A percentile compares a stretch with the other conserved stretches of the same genome.
phyloP scores from a whole-genome alignment of 1,140 invertebrate genomes.

The Araneus ventricosus region DNA sequence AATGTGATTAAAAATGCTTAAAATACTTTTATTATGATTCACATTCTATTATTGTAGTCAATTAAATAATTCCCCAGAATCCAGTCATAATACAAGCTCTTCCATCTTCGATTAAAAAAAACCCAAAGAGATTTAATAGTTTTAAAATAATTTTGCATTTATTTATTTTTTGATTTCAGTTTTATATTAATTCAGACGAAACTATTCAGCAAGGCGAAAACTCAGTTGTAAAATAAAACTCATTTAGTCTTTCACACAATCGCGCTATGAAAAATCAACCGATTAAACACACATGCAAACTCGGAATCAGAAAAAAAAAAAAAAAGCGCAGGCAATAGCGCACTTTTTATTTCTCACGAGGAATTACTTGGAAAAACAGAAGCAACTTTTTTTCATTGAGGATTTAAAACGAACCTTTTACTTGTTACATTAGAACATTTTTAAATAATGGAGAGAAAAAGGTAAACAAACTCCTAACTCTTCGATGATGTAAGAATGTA shows the following conservation, averaged over 20 bases:
- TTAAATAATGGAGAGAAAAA: neutral
- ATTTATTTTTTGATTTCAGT: too few species aligned
- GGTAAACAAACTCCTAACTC: neutral
- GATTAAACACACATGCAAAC: neutral
- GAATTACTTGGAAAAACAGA: neutral
- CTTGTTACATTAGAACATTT: neutral
- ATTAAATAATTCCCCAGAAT: too few species aligned
- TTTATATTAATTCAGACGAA: too few species aligned
- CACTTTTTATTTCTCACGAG: neutral
- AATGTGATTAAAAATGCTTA: too few species aligned
- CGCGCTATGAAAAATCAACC: neutral
- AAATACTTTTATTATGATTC: too few species aligned
- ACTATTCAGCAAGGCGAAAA: too few species aligned
- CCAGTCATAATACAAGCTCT: too few species aligned
- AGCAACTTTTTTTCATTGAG: neutral
- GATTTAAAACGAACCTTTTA: neutral
- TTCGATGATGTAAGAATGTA: neutral
- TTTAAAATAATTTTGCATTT: too few species aligned
- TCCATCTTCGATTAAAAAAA: too few species aligned
- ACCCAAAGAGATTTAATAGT: too few species aligned
- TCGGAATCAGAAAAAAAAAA: neutral
- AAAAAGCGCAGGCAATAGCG: neutral
- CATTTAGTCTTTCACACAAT: neutral
- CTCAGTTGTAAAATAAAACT: neutral
- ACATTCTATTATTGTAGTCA: too few species aligned